Percentiles rank a stretch among this genome's conserved stretches.
phyloP scores from a whole-genome alignment of 1,140 invertebrate genomes.

The Penaeus japonicus region DNA sequence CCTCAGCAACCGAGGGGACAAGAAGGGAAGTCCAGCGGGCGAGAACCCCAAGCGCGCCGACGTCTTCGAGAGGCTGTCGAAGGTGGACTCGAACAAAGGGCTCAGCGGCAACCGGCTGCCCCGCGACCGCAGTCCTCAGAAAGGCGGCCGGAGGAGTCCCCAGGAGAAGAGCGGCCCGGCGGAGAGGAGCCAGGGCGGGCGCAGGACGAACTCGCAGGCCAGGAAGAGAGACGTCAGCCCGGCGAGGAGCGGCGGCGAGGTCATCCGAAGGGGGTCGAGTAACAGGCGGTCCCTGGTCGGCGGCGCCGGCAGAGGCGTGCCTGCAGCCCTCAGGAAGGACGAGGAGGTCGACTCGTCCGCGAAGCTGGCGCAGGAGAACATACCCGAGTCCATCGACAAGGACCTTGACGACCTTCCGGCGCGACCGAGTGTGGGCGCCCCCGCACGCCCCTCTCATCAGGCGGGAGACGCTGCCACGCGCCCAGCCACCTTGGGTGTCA shows the following conservation, averaged over 20 bases:
- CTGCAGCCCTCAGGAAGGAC: neutral
- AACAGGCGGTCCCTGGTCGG: neutral
- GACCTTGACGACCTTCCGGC: conserved; percentile 9
- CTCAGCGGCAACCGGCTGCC: neutral
- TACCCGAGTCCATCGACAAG: conserved; percentile 33
- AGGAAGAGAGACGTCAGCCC: neutral
- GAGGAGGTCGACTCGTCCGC: conserved; percentile 15
- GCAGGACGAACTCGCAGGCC: neutral
- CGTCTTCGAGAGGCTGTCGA: conserved; percentile 18
- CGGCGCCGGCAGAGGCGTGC: neutral
- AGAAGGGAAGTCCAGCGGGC: neutral
- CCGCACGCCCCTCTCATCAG: neutral
- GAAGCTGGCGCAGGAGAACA: conserved; percentile 29
- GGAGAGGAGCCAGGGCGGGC: neutral
- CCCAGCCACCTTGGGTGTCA: neutral
- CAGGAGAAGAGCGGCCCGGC: neutral
- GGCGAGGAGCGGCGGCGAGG: neutral
- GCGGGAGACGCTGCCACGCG: neutral
- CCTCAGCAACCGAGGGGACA: neutral
- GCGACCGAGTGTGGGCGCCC: no score
- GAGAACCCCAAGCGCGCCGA: neutral
- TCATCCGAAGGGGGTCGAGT: neutral
- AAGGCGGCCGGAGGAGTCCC: neutral
- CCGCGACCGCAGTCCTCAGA: neutral
- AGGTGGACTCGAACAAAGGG: conserved; percentile 22